These are phyloP conservation scores for Belgica antarctica DNA, from an alignment of 2,888 invertebrate species.

Conservation along the genomic window DNA sequence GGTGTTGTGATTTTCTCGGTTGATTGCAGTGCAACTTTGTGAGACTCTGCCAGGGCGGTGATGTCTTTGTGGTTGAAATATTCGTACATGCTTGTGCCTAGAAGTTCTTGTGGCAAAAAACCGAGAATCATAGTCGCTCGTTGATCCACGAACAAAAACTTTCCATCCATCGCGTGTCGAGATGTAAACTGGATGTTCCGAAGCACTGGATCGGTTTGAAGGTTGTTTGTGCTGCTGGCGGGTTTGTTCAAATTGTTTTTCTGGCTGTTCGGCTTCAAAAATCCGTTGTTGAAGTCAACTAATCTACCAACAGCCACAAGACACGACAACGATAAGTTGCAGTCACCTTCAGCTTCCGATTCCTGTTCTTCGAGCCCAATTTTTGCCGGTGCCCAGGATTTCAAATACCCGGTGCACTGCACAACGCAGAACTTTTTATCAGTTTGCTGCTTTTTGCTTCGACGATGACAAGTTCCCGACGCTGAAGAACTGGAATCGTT, in stretches of 20 bases:
- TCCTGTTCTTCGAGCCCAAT: slow-evolving; percentile 68
- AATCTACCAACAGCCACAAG: slow-evolving; percentile 80
- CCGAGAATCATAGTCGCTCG: slow-evolving; percentile 85
- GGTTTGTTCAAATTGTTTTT: slow-evolving; percentile 48
- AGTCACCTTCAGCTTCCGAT: slow-evolving; percentile 60
- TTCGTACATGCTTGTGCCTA: slow-evolving; percentile 91
- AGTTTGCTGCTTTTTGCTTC: slow-evolving; percentile 61
- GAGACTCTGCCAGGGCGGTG: slow-evolving; percentile 73
- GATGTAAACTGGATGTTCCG: slow-evolving; percentile 75
- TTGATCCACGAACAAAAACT: slow-evolving; percentile 89
- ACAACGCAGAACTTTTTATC: slow-evolving; percentile 86
- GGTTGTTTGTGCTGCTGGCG: slow-evolving; percentile 44
- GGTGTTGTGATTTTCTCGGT: slow-evolving; percentile 65
- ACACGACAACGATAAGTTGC: slow-evolving; percentile 69
- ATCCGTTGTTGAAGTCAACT: slow-evolving; percentile 33
- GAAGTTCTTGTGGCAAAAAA: slow-evolving; percentile 86
- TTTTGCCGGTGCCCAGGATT: slow-evolving; percentile 85
- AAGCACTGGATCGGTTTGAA: slow-evolving; percentile 56
- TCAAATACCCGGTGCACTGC: slow-evolving; percentile 90
- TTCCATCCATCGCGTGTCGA: slow-evolving; percentile 84
- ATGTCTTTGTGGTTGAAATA: slow-evolving; percentile 84
- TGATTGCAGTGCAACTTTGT: slow-evolving; percentile 72
- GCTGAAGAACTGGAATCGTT: slow-evolving; percentile 56
- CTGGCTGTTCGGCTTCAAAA: neutral
- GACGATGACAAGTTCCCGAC: slow-evolving; percentile 60